These are phyloP conservation scores for Castor canadensis DNA, from an alignment of 2,113 vertebrate genomes.

Conservation along the genomic window DNA sequence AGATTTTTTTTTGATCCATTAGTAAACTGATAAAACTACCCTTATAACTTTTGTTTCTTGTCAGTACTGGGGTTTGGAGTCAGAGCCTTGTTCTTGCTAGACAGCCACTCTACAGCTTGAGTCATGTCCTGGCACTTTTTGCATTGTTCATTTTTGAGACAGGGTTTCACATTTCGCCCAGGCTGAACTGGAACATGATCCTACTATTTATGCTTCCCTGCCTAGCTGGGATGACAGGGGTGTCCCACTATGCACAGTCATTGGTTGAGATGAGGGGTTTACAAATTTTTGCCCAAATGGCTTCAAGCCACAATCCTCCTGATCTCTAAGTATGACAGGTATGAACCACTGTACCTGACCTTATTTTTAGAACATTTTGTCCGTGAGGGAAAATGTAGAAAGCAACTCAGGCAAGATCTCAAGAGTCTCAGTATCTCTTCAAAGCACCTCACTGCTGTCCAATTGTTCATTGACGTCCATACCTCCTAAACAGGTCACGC, in stretches of 20 bases:
- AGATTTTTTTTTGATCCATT: not conserved
- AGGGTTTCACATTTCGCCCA: not conserved
- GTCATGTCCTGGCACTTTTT: too few relatives aligned
- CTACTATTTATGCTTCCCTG: too few relatives aligned
- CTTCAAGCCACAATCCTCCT: too few relatives aligned
- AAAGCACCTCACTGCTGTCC: not conserved
- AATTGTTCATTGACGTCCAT: not conserved
- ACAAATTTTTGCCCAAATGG: too few relatives aligned
- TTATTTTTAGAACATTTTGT: not conserved
- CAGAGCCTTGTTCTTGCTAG: not conserved
- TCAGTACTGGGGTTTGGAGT: not conserved
- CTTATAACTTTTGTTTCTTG: too few relatives aligned
- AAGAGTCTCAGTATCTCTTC: not conserved
- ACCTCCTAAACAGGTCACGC: not conserved
- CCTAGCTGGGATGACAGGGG: too few relatives aligned
- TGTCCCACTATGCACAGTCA: too few relatives aligned
- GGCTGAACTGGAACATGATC: too few relatives aligned
- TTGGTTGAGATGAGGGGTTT: too few relatives aligned
- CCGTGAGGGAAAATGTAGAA: not conserved
- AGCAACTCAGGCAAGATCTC: not conserved
- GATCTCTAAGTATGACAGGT: too few relatives aligned
- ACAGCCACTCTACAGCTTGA: too few relatives aligned
- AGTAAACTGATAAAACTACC: not conserved
- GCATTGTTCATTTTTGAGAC: too few relatives aligned
- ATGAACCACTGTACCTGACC: not conserved